Conservation (phyloP, 2,113 vertebrate species). For the Pontoporia blainvillei region DNA sequence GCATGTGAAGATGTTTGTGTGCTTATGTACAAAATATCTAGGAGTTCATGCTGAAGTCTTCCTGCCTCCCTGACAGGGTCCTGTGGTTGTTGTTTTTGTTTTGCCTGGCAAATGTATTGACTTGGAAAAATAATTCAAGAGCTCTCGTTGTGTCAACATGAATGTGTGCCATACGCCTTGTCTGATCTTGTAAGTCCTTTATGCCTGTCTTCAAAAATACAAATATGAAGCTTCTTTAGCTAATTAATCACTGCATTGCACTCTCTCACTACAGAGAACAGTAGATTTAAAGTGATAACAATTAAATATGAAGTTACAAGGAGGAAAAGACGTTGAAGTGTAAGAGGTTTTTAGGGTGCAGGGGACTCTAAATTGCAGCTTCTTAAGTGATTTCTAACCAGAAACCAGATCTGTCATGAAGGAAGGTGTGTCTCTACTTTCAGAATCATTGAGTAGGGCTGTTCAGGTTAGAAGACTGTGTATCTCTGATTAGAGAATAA, state of each 20-base stretch:
- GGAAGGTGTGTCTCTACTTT: slow-evolving; percentile 15
- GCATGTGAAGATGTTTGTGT: background rate
- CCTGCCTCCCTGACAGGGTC: background rate
- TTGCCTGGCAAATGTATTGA: background rate
- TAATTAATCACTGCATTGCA: background rate
- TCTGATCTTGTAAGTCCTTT: slow-evolving; percentile 38
- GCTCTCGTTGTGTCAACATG: background rate
- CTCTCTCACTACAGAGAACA: background rate
- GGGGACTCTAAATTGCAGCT: background rate
- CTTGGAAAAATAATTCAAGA: slow-evolving; percentile 23
- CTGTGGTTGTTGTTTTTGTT: background rate
- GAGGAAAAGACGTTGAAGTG: background rate
- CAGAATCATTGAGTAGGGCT: background rate
- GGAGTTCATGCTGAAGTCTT: background rate
- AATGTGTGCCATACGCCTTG: background rate
- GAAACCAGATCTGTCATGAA: background rate
- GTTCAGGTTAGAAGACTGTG: background rate
- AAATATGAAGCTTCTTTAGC: background rate
- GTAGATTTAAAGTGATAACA: background rate
- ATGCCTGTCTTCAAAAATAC: background rate
- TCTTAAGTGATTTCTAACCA: slow-evolving; percentile 12
- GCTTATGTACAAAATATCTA: background rate
- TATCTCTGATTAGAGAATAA: background rate
- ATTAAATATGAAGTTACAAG: background rate
- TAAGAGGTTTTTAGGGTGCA: background rate